Evolutionary conservation across 2,888 invertebrate species (phyloP).

Genomic region (Noctua comes): DNA sequence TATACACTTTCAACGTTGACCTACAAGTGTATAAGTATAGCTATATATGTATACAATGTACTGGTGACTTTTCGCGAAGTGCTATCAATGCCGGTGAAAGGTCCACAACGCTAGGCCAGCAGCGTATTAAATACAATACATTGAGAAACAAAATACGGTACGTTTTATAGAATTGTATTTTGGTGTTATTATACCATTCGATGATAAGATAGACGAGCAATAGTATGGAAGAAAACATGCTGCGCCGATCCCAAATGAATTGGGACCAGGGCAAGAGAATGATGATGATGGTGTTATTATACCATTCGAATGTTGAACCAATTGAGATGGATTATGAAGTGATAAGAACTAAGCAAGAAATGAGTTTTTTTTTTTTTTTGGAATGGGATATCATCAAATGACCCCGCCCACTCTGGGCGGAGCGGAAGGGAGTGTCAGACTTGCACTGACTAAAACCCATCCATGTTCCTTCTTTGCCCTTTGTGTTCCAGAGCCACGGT

Average conservation of each 20-base stretch:
- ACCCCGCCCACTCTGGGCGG: no score
- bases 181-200: constrained; percentile 1
- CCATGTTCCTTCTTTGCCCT: no score
- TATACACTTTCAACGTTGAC: constrained; percentile 65
- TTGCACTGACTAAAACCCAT: no score
- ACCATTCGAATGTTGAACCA: background rate
- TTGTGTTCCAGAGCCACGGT: no score
- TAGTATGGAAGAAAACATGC: no score
- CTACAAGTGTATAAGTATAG: constrained; percentile 58
- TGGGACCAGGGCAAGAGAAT: no score
- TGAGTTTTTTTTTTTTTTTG: background rate
- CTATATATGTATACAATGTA: constrained; percentile 40
- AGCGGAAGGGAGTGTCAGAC: no score
- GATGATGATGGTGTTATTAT: no score
- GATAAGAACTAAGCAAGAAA: background rate
- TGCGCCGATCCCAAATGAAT: no score
- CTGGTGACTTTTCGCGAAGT: constrained; percentile 60
- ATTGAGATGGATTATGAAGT: background rate
- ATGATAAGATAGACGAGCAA: background rate
- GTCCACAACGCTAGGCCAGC: constrained; percentile 46
- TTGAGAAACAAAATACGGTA: constrained; percentile 46
- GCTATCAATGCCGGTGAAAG: constrained; percentile 69
- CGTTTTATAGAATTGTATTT: constrained; percentile 32
- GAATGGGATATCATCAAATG: no score
- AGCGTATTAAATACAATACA: constrained; percentile 47